These are phyloP conservation scores for Falco cherrug DNA, from an alignment of 2,797 vertebrate genomes.

Conservation along the genomic window DNA sequence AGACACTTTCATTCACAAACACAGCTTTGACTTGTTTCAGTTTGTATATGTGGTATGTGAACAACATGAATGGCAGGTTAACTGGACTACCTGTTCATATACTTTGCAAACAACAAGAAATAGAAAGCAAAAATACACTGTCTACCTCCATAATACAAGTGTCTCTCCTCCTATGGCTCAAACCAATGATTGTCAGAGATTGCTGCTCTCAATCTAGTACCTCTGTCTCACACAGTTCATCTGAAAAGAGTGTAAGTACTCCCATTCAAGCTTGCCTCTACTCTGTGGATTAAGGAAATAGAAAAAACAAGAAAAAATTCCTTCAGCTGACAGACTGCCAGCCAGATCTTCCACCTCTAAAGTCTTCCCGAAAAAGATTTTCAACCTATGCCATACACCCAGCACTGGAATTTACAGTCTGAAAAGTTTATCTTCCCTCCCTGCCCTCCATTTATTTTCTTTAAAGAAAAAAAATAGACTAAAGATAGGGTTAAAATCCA, in stretches of 20 bases:
- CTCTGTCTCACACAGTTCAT: not conserved
- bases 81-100: not conserved
- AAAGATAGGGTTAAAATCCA: not conserved
- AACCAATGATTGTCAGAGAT: not conserved
- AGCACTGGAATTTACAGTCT: not conserved
- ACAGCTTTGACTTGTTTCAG: not conserved
- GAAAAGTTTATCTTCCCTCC: not conserved
- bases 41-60: not conserved
- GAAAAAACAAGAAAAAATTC: not conserved
- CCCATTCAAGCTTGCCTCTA: not conserved
- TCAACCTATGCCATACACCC: not conserved
- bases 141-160: not conserved
- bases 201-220: not conserved
- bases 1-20: not conserved
- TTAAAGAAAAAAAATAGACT: not conserved
- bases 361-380: not conserved
- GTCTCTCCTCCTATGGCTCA: not conserved
- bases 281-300: not conserved
- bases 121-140: not conserved
- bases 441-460: not conserved
- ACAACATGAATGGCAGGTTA: not conserved
- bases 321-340: not conserved
- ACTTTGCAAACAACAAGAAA: not conserved
- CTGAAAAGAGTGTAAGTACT: not conserved
- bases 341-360: not conserved